phyloP scores from a whole-genome alignment of 2,113 vertebrate genomes.

The Peucedramus taeniatus region DNA sequence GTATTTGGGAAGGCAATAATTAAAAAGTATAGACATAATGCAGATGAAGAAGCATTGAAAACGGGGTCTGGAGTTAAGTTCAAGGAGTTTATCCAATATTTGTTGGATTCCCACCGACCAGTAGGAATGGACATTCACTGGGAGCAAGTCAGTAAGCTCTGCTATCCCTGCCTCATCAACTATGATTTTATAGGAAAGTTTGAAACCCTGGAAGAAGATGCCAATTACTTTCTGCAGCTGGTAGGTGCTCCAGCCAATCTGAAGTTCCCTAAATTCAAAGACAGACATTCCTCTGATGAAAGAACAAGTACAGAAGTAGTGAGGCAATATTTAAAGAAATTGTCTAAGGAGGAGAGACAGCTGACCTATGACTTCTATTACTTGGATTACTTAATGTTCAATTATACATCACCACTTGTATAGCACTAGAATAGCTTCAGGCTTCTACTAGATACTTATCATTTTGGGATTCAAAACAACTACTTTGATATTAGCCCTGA shows the following conservation, averaged over 20 bases:
- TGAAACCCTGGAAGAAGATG: conserved; percentile 76
- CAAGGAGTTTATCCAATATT: conserved; percentile 73
- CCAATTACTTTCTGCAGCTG: conserved; percentile 74
- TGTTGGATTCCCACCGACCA: conserved; percentile 73
- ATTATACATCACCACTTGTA: conserved; percentile 72
- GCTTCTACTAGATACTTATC: conserved; percentile 27
- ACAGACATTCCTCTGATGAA: conserved; percentile 77
- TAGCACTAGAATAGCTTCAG: conserved; percentile 45
- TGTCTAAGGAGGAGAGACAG: conserved; percentile 68
- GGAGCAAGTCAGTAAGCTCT: conserved; percentile 77
- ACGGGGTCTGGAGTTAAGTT: conserved; percentile 78
- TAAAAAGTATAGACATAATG: conserved; percentile 73
- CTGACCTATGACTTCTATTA: conserved; percentile 76
- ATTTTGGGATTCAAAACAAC: conserved; percentile 37
- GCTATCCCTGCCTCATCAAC: conserved; percentile 75
- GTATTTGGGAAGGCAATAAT: conserved; percentile 79
- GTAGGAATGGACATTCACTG: conserved; percentile 83
- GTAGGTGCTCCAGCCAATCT: conserved; percentile 71
- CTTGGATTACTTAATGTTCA: conserved; percentile 83
- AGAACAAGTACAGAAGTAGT: conserved; percentile 76
- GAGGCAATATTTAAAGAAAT: conserved; percentile 70
- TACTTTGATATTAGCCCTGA: conserved; percentile 25
- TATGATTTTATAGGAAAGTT: conserved; percentile 80
- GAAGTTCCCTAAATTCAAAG: conserved; percentile 79
- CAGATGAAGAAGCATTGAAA: conserved; percentile 57